Evolutionary conservation across 2,888 invertebrate genomes (phyloP).

Genomic region (Noctua janthina): DNA sequence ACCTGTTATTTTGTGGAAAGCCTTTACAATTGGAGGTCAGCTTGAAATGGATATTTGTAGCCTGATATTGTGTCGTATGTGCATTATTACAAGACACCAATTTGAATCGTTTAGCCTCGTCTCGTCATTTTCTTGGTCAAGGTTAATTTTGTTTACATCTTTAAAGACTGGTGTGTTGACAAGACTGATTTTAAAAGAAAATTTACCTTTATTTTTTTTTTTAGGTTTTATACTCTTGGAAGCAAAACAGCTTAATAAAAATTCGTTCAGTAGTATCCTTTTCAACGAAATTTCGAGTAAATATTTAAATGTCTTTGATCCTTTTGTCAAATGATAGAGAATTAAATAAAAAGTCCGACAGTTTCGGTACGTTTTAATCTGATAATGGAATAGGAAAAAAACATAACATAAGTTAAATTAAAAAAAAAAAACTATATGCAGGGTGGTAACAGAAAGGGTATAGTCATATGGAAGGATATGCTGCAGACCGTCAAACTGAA

Average conservation of each 20-base stretch:
- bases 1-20: not conserved
- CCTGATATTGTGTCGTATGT: not conserved
- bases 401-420: too few species aligned
- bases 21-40: not conserved
- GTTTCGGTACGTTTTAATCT: not conserved
- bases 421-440: too few species aligned
- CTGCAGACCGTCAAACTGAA: too few species aligned
- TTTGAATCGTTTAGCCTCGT: not conserved
- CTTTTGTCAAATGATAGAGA: not conserved
- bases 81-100: not conserved
- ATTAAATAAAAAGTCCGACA: not conserved
- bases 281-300: not conserved
- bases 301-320: not conserved
- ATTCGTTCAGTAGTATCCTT: not conserved
- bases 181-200: not conserved
- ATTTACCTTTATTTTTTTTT: not conserved
- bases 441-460: too few species aligned
- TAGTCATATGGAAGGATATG: too few species aligned
- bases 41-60: not conserved
- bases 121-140: slow-evolving; percentile 8
- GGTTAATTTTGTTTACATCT: slow-evolving; percentile 29
- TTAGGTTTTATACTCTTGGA: not conserved
- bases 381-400: not conserved
- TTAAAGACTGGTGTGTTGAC: not conserved
- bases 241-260: not conserved